phyloP scores from a whole-genome alignment of 30 jellyfish, hydroid and myxozoan species.

The Aurelia sp. region DNA sequence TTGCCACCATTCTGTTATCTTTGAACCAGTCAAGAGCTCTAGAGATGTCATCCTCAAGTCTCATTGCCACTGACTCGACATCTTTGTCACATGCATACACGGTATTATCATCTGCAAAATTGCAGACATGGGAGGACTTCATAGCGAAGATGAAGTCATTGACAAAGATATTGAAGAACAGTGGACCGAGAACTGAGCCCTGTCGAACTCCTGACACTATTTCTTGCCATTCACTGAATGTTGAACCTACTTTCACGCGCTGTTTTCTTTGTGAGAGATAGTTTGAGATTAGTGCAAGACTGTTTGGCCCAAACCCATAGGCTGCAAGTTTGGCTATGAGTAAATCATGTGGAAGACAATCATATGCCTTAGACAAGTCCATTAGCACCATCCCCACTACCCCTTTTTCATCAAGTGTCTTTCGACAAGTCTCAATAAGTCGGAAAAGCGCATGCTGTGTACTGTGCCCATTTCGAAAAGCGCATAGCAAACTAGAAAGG shows the following conservation, averaged over 20 bases:
- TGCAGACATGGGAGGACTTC: constrained; percentile 42
- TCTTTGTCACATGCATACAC: constrained; percentile 1
- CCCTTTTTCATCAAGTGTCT: neutral
- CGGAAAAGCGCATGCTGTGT: constrained; percentile 42
- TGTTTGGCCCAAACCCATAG: constrained; percentile 26
- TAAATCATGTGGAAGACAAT: neutral
- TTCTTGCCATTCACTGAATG: constrained; percentile 55
- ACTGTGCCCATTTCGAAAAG: constrained; percentile 18
- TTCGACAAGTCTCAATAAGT: constrained; percentile 11
- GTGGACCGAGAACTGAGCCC: constrained; percentile 59
- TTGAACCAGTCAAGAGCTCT: constrained; percentile 23
- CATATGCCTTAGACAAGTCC: constrained; percentile 52
- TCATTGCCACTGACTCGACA: neutral
- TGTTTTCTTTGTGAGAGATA: constrained; percentile 53
- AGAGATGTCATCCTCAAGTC: constrained; percentile 24
- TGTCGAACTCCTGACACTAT: constrained; percentile 51
- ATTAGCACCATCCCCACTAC: constrained; percentile 54
- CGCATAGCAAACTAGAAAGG: constrained; percentile 22
- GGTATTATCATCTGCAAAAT: constrained; percentile 48
- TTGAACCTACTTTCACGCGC: constrained; percentile 31
- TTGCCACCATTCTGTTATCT: neutral
- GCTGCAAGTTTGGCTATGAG: constrained; percentile 50
- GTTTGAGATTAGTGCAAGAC: constrained; percentile 31
- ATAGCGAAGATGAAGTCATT: constrained; percentile 44
- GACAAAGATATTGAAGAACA: constrained; percentile 45